Evolutionary conservation across 1,140 invertebrate genomes (phyloP).

Genomic region (Drosophila tristis): DNA sequence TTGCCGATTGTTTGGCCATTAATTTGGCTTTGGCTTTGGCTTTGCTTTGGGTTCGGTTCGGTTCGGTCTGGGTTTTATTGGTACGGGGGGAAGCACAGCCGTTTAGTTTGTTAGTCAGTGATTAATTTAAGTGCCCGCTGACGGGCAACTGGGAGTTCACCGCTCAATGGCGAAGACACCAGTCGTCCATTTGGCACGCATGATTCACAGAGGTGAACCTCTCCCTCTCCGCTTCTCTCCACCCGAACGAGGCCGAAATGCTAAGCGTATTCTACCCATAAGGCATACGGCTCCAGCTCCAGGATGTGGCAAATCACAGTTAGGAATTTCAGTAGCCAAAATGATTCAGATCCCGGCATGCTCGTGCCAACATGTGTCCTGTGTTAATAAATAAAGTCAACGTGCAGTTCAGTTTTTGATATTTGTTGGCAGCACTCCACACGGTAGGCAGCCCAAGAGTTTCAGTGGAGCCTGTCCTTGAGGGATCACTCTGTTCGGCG

Average conservation of each 20-base stretch:
- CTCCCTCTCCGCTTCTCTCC: no score
- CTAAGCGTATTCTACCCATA: background rate
- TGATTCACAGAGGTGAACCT: slow-evolving; percentile 13
- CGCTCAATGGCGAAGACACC: slow-evolving; percentile 13
- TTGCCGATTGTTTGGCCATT: slow-evolving; percentile 56
- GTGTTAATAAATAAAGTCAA: no score
- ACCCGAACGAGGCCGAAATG: background rate
- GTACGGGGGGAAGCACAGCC: background rate
- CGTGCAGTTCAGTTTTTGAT: no score
- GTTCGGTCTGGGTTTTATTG: slow-evolving; percentile 30
- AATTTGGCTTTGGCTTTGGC: slow-evolving; percentile 46
- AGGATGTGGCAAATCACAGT: no score
- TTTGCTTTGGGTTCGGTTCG: background rate
- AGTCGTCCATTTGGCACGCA: background rate
- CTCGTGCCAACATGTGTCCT: no score
- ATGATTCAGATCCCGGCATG: no score
- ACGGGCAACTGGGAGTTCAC: slow-evolving; percentile 2
- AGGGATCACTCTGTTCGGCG: no score
- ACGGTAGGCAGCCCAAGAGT: no score
- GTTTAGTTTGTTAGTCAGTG: slow-evolving; percentile 44
- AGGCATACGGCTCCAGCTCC: no score
- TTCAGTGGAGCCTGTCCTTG: no score
- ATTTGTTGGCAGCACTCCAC: no score
- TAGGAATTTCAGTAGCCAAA: no score
- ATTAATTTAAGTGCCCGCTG: slow-evolving; percentile 72